Evolutionary conservation across 2,113 vertebrate species (phyloP).

Genomic region (Coregonus clupeaformis): DNA sequence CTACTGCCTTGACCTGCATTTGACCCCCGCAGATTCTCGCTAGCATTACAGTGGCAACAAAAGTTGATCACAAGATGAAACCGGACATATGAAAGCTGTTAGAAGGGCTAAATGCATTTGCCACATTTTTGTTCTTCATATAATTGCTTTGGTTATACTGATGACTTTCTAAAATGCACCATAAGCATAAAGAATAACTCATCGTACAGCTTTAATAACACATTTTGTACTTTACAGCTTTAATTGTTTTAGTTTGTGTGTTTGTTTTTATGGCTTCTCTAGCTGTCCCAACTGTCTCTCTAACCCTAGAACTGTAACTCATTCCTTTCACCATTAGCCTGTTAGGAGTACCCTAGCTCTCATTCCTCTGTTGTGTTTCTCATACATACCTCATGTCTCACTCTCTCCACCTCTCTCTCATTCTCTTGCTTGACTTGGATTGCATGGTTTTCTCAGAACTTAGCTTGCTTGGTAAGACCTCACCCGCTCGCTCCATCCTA

Average conservation of each 20-base stretch:
- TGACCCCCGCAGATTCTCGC: background rate
- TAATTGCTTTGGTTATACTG: background rate
- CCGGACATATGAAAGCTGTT: background rate
- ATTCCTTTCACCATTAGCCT: conserved; percentile 45
- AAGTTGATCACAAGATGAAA: too few species aligned
- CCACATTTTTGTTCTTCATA: background rate
- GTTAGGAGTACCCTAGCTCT: conserved; percentile 51
- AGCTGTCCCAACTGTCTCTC: conserved; percentile 22
- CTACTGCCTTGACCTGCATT: conserved; percentile 3
- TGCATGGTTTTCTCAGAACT: conserved; percentile 97
- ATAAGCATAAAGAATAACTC: background rate
- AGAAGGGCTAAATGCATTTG: background rate
- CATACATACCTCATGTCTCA: conserved; percentile 64
- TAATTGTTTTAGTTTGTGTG: background rate
- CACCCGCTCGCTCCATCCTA: conserved; percentile 72
- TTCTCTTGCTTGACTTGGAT: conserved; percentile 79
- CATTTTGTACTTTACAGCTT: conserved; percentile 30
- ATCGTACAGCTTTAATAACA: conserved; percentile 38
- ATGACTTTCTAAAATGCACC: too few species aligned
- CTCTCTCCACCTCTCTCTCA: conserved; percentile 64
- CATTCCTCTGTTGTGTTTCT: conserved; percentile 51
- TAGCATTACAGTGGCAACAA: too few species aligned
- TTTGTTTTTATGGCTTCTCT: conserved; percentile 22
- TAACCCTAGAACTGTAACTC: conserved; percentile 28
- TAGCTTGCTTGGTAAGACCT: conserved; percentile 98